A percentile compares a stretch with the other conserved stretches of the same genome.
phyloP scores from a whole-genome alignment of 2,888 invertebrate species.

The Synergus umbraculus region DNA sequence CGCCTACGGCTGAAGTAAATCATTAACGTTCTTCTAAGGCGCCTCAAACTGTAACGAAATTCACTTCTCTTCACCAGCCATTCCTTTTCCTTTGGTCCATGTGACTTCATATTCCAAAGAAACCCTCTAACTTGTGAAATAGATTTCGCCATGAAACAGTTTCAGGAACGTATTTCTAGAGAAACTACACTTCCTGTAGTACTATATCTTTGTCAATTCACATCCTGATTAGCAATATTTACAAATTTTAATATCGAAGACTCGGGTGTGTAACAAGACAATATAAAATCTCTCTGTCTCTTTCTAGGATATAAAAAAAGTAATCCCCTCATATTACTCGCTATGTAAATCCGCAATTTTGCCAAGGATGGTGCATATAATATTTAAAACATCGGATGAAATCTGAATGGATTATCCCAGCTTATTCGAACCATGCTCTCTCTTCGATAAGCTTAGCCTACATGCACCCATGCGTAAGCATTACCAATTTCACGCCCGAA shows the following conservation, averaged over 20 bases:
- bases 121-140: background rate
- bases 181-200: background rate
- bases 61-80: conserved; percentile 13
- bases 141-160: background rate
- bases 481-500: conserved; percentile 51
- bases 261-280: background rate
- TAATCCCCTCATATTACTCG: background rate
- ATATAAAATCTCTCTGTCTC: background rate
- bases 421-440: background rate
- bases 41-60: conserved; percentile 29
- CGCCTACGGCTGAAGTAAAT: conserved; percentile 43
- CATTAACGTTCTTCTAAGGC: conserved; percentile 41
- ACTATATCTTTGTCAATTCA: background rate
- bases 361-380: background rate
- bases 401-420: conserved; percentile 13
- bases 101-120: background rate
- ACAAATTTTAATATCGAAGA: background rate
- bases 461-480: conserved; percentile 26
- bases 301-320: background rate
- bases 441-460: conserved; percentile 5
- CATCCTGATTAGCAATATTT: background rate
- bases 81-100: background rate
- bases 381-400: background rate
- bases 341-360: conserved; percentile 9
- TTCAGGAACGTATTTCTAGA: background rate